Evolutionary conservation across 2,888 invertebrate species (phyloP).

Genomic region (Folsomia manolachei): DNA sequence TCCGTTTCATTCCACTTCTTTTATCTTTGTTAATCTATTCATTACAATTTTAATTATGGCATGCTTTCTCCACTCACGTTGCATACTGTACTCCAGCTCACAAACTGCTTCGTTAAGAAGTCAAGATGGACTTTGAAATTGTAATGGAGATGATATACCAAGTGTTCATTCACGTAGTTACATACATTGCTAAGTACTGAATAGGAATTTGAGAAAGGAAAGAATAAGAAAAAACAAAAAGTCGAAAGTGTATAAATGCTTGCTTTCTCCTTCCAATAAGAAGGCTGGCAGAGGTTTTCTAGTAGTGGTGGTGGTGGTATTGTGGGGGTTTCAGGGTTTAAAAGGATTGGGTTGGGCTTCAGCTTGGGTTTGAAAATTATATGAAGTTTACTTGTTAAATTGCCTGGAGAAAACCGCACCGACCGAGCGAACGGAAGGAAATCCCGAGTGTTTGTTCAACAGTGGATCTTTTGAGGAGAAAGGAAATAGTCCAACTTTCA

Average conservation of each 20-base stretch:
- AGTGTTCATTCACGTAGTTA: no score
- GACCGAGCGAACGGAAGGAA: conserved; percentile 15
- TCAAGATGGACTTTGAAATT: no score
- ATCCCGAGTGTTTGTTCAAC: conserved; percentile 20
- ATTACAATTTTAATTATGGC: not conserved
- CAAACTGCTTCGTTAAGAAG: no score
- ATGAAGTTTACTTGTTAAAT: conserved; percentile 20
- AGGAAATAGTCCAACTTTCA: not conserved
- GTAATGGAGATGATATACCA: no score
- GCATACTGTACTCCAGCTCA: not conserved
- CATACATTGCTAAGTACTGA: no score
- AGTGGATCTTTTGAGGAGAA: not conserved
- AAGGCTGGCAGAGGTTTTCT: no score
- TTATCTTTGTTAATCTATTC: not conserved
- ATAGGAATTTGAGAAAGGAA: no score
- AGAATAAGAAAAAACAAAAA: not conserved
- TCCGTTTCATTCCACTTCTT: not conserved
- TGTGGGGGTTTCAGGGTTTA: not conserved
- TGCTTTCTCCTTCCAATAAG: no score
- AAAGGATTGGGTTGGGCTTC: not conserved
- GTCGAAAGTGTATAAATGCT: not conserved
- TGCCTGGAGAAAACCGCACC: conserved; percentile 21
- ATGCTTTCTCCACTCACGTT: not conserved
- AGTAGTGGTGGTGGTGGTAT: no score
- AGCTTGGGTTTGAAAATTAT: conserved; percentile 12